Evolutionary conservation across 2,797 vertebrate species (phyloP), one percentile per base, ranked within the genome.

Genomic region (Agapornis canus): DNA sequence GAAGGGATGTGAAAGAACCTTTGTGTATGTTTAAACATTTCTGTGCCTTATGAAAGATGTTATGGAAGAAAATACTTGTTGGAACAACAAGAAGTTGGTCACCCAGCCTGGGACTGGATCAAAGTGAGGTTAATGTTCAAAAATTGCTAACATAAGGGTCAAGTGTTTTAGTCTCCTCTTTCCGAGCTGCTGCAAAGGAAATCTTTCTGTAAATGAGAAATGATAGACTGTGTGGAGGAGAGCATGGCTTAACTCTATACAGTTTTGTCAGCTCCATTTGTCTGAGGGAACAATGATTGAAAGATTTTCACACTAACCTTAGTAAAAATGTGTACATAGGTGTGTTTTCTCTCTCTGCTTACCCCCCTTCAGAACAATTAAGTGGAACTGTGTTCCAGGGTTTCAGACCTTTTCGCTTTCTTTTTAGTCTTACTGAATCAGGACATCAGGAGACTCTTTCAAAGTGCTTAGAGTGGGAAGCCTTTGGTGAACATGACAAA

Each of bases 391-490:
- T 56, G n/a, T 66, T 35, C 68, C 9, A 1, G n/a, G 23, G 10
- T 83, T 81, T 90, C 25, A 83, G 23, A 47, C 27, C 14, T 83
- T 90, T 57, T 69, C 5, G 4, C 63, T 95, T 92, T 60, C 42
- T 71, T 93, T 80, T 32, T 75, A 96, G 94, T 64, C 43, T 94
- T 54, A 54, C 57, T 22, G 85, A 72, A 35, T 63, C 90, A 13
- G 70, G 65, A 66, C 72, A 22, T 72, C 70, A 82, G 39, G 88
- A 91, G 9, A 22, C 69, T 47, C 71, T 90, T 69, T 61, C 94
- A 3, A 39, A 73, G 39, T 81, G 57, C 56, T 82, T 91, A 13
- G 82, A 96, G 22, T 92, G 93, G 94, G 85, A 91, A 78, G 40
- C 31, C 27, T 86, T 83, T 32, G 49, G 54, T 86, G 85, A 59